Percentiles rank a stretch among this genome's conserved stretches.
These are phyloP conservation scores for Volucella bombylans DNA, from an alignment of 2,888 invertebrate species.

Conservation along the genomic window DNA sequence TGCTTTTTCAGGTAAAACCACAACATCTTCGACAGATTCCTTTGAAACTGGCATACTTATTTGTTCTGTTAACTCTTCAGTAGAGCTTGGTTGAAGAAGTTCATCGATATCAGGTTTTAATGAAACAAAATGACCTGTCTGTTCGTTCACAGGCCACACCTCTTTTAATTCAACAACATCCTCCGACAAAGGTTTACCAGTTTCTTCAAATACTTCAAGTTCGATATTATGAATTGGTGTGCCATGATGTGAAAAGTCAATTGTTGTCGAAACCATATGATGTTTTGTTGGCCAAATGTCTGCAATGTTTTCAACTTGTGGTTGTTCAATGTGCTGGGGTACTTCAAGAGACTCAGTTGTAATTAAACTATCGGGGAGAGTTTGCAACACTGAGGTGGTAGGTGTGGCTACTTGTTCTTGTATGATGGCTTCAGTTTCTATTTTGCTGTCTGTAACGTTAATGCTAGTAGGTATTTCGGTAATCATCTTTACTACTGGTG, in stretches of 20 bases:
- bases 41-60: too few relatives aligned
- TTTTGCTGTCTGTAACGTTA: conserved; percentile 76
- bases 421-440: conserved; percentile 43
- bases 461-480: conserved; percentile 77
- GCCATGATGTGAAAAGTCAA: conserved; percentile 79
- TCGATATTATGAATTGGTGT: conserved; percentile 74
- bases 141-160: conserved; percentile 80
- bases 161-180: conserved; percentile 72
- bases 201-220: conserved; percentile 63
- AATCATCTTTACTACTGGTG: conserved; percentile 80
- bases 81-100: background rate
- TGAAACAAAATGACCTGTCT: conserved; percentile 79
- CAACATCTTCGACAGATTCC: too few relatives aligned
- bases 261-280: conserved; percentile 78
- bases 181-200: conserved; percentile 62
- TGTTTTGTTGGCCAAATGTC: conserved; percentile 82
- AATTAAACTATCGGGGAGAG: conserved; percentile 54
- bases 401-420: conserved; percentile 48
- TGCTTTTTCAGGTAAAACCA: too few relatives aligned
- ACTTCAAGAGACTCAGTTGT: conserved; percentile 34
- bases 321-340: conserved; percentile 51
- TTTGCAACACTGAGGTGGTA: conserved; percentile 71
- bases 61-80: too few relatives aligned
- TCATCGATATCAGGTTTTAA: conserved; percentile 73
- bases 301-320: conserved; percentile 78